Percentiles rank a stretch among this genome's conserved stretches.
Conservation (phyloP, 2,797 vertebrate genomes). For the Dallia pectoralis region DNA sequence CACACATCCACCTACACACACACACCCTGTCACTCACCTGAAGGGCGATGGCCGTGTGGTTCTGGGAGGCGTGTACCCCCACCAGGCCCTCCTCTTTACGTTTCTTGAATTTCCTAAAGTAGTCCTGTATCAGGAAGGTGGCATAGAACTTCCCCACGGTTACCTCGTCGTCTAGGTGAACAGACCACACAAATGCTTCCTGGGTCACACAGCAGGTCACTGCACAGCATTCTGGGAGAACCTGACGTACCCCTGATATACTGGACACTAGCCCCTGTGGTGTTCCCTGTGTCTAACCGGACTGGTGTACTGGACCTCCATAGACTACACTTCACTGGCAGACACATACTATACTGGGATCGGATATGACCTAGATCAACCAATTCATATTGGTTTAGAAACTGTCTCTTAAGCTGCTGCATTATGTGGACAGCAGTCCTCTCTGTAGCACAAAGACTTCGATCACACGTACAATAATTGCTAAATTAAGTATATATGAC, state of each 20-base stretch:
- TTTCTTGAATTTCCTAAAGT: slow-evolving; percentile 99
- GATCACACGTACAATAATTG: background rate
- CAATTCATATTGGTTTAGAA: slow-evolving; percentile 58
- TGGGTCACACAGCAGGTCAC: slow-evolving; percentile 81
- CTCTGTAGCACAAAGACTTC: slow-evolving; percentile 30
- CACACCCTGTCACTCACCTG: slow-evolving; percentile 83
- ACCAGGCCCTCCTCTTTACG: slow-evolving; percentile 99
- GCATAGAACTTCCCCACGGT: slow-evolving; percentile 99
- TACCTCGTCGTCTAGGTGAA: slow-evolving; percentile 99
- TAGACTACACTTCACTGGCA: background rate
- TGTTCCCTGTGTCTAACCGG: no score
- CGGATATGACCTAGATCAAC: no score
- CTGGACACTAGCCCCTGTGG: background rate
- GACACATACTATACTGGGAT: background rate
- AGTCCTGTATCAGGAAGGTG: slow-evolving; percentile 99
- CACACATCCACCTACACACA: slow-evolving; percentile 14
- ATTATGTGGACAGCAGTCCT: slow-evolving; percentile 30
- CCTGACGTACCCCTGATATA: background rate
- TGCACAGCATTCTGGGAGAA: slow-evolving; percentile 55
- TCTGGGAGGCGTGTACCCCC: slow-evolving; percentile 89
- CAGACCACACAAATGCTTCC: slow-evolving; percentile 99
- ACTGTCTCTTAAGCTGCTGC: slow-evolving; percentile 54
- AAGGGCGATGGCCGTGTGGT: slow-evolving; percentile 94
- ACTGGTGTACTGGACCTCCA: background rate
- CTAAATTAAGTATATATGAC: background rate